A percentile compares a stretch with the other conserved stretches of the same genome.
Evolutionary conservation across 2,888 invertebrate genomes (phyloP).

Genomic region (Drosophila acutilabella): DNA sequence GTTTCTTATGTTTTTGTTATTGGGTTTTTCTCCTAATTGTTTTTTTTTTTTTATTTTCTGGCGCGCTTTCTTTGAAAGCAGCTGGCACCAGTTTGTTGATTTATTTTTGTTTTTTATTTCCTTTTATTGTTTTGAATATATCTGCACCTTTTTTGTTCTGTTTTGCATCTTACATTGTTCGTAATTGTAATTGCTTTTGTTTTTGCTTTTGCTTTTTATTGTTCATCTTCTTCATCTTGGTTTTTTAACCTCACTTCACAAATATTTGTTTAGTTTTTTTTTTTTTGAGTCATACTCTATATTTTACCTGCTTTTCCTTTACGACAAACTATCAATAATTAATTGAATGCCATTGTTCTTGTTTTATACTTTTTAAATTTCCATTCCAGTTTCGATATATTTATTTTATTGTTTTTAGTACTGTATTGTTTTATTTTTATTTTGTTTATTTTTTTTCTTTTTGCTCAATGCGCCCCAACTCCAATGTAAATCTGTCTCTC

Average conservation of each 20-base stretch:
- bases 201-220: constrained; percentile 12
- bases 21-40: constrained; percentile 1
- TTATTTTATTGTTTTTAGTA: constrained; percentile 26
- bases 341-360: constrained; percentile 15
- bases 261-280: constrained; percentile 14
- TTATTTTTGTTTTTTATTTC: neutral
- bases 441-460: constrained; percentile 35
- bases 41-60: constrained; percentile 3
- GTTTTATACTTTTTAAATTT: constrained; percentile 18
- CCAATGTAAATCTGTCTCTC: constrained; percentile 64
- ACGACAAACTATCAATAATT: constrained; percentile 7
- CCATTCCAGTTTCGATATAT: constrained; percentile 27
- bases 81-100: neutral
- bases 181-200: constrained; percentile 8
- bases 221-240: neutral
- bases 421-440: constrained; percentile 25
- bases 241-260: constrained; percentile 40
- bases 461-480: constrained; percentile 83
- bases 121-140: constrained; percentile 12
- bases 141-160: constrained; percentile 13
- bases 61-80: constrained; percentile 10
- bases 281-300: constrained; percentile 1
- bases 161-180: constrained; percentile 28
- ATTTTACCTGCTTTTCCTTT: constrained; percentile 2
- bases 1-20: constrained; percentile 6